Percentiles rank a stretch among this genome's conserved stretches.
Evolutionary conservation across 1,140 invertebrate species (phyloP).

Genomic region (Caenorhabditis tropicalis): DNA sequence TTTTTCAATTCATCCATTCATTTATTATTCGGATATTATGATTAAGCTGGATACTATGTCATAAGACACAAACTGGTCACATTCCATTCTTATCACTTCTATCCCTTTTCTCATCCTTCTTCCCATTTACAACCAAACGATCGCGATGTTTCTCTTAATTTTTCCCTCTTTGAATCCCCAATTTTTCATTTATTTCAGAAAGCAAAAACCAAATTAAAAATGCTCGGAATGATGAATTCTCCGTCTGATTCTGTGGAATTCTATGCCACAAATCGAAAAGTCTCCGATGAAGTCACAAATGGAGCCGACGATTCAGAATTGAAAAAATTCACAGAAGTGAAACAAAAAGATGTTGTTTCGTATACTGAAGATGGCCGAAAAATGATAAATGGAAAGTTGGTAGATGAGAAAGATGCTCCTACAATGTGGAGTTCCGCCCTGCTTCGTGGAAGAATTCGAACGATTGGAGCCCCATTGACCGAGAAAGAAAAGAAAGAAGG

Average conservation of each 20-base stretch:
- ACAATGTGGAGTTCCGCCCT: constrained; percentile 4
- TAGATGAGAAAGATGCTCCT: background rate
- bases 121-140: background rate
- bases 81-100: constrained; percentile 30
- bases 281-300: background rate
- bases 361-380: constrained; percentile 28
- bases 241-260: constrained; percentile 27
- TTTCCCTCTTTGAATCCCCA: background rate
- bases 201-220: background rate
- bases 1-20: background rate
- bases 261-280: constrained; percentile 32
- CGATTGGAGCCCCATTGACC: background rate
- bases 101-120: background rate
- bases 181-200: background rate
- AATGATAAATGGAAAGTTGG: constrained; percentile 14
- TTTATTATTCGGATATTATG: background rate
- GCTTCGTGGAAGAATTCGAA: constrained; percentile 17
- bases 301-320: background rate
- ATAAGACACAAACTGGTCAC: constrained; percentile 14
- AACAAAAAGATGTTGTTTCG: background rate
- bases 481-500: constrained; percentile 5
- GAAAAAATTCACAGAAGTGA: constrained; percentile 32
- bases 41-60: background rate
- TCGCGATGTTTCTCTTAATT: background rate
- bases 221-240: constrained; percentile 35